Conservation (phyloP, 2,888 invertebrate species). For the Drosophila niveifrons region DNA sequence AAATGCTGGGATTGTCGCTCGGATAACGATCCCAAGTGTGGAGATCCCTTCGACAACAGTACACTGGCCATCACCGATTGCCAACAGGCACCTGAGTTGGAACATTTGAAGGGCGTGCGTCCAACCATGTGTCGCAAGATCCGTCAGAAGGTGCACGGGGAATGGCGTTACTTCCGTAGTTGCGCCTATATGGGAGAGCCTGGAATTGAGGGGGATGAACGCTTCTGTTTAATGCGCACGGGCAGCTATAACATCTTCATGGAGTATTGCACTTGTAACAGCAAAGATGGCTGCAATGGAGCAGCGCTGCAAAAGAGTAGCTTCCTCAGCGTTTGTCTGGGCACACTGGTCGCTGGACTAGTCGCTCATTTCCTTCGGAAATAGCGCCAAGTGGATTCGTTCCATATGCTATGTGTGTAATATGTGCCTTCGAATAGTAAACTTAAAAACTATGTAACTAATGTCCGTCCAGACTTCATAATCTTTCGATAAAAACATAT, state of each 20-base stretch:
- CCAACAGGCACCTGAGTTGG: slow-evolving; percentile 87
- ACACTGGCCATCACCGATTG: slow-evolving; percentile 95
- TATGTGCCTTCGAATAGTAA: slow-evolving; percentile 60
- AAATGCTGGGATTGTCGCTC: slow-evolving; percentile 97
- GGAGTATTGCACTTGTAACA: slow-evolving; percentile 96
- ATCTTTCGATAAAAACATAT: slow-evolving; percentile 9
- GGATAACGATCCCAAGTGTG: slow-evolving; percentile 94
- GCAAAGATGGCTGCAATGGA: slow-evolving; percentile 95
- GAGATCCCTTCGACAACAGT: slow-evolving; percentile 96
- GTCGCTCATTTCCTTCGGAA: slow-evolving; percentile 56
- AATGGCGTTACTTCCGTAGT: slow-evolving; percentile 94
- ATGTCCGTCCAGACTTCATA: slow-evolving; percentile 50
- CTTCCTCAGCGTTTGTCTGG: slow-evolving; percentile 30
- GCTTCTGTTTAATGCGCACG: slow-evolving; percentile 95
- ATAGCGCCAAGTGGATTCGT: slow-evolving; percentile 27
- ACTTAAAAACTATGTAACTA: slow-evolving; percentile 42
- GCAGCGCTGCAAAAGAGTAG: slow-evolving; percentile 86
- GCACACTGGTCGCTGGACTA: slow-evolving; percentile 55
- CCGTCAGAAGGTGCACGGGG: slow-evolving; percentile 95
- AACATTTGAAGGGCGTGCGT: slow-evolving; percentile 89
- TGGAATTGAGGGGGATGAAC: slow-evolving; percentile 94
- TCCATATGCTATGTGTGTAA: slow-evolving; percentile 13
- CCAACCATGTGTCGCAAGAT: slow-evolving; percentile 97
- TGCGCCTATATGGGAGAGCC: slow-evolving; percentile 97
- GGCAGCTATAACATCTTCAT: slow-evolving; percentile 97